A percentile compares a stretch with the other conserved stretches of the same genome.
These are phyloP conservation scores for Sebastes iracundus DNA, from an alignment of 2,797 vertebrate species.

Conservation along the genomic window DNA sequence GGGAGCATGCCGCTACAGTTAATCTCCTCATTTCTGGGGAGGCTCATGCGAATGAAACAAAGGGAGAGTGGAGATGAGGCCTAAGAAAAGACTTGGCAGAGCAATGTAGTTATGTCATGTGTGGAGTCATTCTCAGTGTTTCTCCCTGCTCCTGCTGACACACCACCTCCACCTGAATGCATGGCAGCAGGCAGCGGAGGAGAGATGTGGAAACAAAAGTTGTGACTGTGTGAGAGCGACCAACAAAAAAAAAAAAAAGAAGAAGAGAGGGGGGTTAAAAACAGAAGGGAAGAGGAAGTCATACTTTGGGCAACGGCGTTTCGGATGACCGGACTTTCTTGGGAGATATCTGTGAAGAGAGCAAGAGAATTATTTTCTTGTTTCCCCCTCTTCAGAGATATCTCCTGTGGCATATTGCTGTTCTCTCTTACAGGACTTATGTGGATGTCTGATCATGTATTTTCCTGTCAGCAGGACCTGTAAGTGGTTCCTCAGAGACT, in stretches of 20 bases:
- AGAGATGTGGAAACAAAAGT: constrained; percentile 38
- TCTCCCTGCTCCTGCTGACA: constrained; percentile 55
- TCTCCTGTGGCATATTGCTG: constrained; percentile 83
- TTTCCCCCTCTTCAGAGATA: constrained; percentile 88
- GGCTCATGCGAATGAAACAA: constrained; percentile 66
- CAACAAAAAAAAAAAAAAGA: constrained; percentile 15
- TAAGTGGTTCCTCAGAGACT: constrained; percentile 45
- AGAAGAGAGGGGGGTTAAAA: constrained; percentile 28
- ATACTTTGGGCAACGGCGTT: constrained; percentile 87
- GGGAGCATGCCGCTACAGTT: constrained; percentile 67
- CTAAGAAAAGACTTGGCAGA: constrained; percentile 59
- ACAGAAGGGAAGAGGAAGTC: constrained; percentile 82
- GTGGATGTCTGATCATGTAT: constrained; percentile 34
- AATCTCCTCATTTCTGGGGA: constrained; percentile 35
- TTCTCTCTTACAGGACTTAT: constrained; percentile 58
- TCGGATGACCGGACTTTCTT: constrained; percentile 87
- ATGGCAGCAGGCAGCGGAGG: constrained; percentile 69
- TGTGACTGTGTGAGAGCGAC: constrained; percentile 50
- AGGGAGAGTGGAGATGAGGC: constrained; percentile 56
- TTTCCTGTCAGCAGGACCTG: constrained; percentile 41
- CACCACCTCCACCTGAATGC: constrained; percentile 71
- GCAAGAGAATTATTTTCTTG: constrained; percentile 86
- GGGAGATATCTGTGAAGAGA: constrained; percentile 91
- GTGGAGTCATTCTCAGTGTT: constrained; percentile 63
- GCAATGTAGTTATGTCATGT: constrained; percentile 63